These are phyloP conservation scores for Urocitellus parryii DNA, from an alignment of 2,113 vertebrate species.

Conservation along the genomic window DNA sequence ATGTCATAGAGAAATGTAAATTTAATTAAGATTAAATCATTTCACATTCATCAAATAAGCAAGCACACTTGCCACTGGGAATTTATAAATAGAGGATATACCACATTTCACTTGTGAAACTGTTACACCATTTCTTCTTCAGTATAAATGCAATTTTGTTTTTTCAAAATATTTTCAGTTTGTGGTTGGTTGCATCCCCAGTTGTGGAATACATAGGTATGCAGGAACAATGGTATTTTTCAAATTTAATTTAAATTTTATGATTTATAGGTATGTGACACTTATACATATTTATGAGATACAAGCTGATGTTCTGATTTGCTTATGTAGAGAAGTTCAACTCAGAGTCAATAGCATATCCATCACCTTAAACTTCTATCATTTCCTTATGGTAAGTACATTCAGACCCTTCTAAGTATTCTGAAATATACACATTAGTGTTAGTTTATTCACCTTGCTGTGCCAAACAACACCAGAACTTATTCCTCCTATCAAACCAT, in stretches of 20 bases:
- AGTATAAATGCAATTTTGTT: background rate
- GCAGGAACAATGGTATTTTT: background rate
- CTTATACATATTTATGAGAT: background rate
- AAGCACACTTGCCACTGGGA: background rate
- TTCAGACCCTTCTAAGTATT: background rate
- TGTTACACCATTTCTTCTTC: background rate
- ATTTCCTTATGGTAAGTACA: background rate
- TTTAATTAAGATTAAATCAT: conserved; percentile 10
- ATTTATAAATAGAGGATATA: background rate
- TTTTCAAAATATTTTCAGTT: background rate
- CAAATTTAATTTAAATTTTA: background rate
- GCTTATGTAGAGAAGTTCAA: background rate
- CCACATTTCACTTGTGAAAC: background rate
- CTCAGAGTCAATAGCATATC: background rate
- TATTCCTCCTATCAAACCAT: background rate
- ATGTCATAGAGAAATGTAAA: background rate
- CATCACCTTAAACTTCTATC: background rate
- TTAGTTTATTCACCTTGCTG: background rate
- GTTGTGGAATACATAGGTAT: background rate
- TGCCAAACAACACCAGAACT: background rate
- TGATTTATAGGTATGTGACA: background rate
- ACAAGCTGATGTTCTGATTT: background rate
- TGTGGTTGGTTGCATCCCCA: background rate
- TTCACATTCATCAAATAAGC: background rate
- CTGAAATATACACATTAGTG: background rate